Base-by-base conservation (phyloP, 1,140 invertebrate genomes). In the Drosophila bocqueti region DNA sequence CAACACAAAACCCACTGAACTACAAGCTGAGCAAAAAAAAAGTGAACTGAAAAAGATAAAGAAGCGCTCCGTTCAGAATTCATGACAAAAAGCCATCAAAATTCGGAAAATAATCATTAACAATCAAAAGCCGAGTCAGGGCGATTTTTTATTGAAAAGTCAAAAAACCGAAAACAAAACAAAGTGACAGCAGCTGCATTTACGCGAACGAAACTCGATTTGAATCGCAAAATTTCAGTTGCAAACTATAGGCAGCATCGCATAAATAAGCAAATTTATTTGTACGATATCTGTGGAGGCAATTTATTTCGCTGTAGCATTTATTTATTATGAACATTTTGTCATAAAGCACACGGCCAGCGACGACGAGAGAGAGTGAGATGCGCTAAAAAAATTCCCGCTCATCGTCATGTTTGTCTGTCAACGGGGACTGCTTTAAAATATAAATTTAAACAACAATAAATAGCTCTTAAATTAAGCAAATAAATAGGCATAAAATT, bases 261-360 rank as follows among this genome's bases (percentile, higher is more conserved):
- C 67, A 75, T 82, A 86, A 85, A 85, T 85, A 85, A 85, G 50
- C 75, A 40, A 71, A 40, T 76, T 79, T 72, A 76, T 79, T 68
- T 67, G 50, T 67, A 40, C 59, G 46, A 63, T 87, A 76, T 83
- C 72, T 73, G 69, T 69, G 64, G 67, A 11, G 79, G 52, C 75
- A 81, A 87, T 87, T 87, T 83, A 89, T 81, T 60, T 73, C 64
- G 66, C 45, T 87, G 65, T 72, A 61, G 54, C 68, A 75, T 76
- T 85, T 82, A 86, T 86, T 86, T 86, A 86, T 86, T 83, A 61
- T 73, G 79, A 78, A 83, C 83, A 83, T 89, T 87, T 87, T 77
- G 84, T 84, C 83, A 87, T 89, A 89, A 87, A 87, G 68, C 81
- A 89, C 59, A 71, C 36, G 34, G 11, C 31, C 10, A 34, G 7